Evolutionary conservation across 1,140 invertebrate species (phyloP).

Genomic region (Habropoda laboriosa): DNA sequence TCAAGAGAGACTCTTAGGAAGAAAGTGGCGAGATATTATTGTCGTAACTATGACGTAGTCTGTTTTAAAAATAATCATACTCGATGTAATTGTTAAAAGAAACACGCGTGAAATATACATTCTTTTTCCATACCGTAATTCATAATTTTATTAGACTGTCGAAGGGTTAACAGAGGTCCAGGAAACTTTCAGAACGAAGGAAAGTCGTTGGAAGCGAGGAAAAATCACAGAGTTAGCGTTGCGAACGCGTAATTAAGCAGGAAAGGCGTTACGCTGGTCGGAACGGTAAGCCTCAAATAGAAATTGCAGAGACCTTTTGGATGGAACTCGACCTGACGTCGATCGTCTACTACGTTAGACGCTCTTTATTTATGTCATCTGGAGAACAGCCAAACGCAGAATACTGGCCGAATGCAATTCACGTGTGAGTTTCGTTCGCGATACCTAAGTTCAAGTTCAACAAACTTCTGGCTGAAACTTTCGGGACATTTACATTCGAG

Average conservation of each 20-base stretch:
- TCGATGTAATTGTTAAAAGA: no score
- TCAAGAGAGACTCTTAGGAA: no score
- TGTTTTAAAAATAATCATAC: no score
- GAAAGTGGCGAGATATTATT: no score
- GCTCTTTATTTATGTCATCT: constrained; percentile 51
- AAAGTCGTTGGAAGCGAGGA: neutral
- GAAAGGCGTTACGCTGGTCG: neutral
- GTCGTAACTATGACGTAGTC: no score
- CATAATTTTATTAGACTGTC: no score
- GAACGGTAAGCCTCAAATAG: constrained; percentile 32
- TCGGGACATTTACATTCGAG: constrained; percentile 7
- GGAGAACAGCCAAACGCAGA: constrained; percentile 60
- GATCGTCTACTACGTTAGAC: constrained; percentile 24
- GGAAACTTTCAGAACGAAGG: neutral
- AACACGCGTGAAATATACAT: no score
- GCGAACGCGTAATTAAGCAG: neutral
- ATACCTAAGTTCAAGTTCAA: constrained; percentile 72
- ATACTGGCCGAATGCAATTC: constrained; percentile 10
- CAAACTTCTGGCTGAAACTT: constrained; percentile 49
- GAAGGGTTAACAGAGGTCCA: neutral
- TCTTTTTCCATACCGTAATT: no score
- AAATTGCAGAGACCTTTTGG: constrained; percentile 26
- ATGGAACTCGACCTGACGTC: constrained; percentile 35
- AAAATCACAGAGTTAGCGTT: neutral
- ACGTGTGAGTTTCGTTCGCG: constrained; percentile 18